Conservation (phyloP, 2,888 invertebrate species). For the Tenthredo mesomela region DNA sequence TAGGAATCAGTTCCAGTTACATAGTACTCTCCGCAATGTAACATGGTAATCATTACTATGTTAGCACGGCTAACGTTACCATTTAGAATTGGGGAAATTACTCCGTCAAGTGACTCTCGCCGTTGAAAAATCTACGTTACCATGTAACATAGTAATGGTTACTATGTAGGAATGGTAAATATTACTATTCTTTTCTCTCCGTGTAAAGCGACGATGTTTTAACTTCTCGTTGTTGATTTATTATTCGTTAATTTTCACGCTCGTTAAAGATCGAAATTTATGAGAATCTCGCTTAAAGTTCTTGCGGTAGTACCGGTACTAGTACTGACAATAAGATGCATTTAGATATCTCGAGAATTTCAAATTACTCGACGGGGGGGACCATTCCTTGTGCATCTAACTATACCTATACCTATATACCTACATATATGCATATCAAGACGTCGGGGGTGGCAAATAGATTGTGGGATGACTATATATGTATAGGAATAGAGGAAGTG, state of each 20-base stretch:
- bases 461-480: slow-evolving; percentile 1
- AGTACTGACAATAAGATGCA: slow-evolving; percentile 15
- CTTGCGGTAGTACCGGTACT: slow-evolving; percentile 7
- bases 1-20: too few relatives aligned
- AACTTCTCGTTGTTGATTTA: not conserved
- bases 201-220: not conserved
- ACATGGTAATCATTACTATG: too few relatives aligned
- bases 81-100: too few relatives aligned
- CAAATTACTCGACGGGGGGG: slow-evolving; percentile 24
- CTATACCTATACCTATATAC: not conserved
- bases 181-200: too few relatives aligned
- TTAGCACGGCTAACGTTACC: too few relatives aligned
- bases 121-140: too few relatives aligned
- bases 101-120: too few relatives aligned
- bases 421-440: not conserved
- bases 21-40: too few relatives aligned
- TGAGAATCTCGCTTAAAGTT: not conserved
- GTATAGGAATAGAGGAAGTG: not conserved
- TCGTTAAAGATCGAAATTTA: not conserved
- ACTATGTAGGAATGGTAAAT: too few relatives aligned
- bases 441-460: slow-evolving; percentile 9
- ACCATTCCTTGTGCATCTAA: not conserved
- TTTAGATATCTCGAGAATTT: slow-evolving; percentile 20
- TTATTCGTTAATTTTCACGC: not conserved
- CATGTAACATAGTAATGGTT: too few relatives aligned